Evolutionary conservation across 2,113 vertebrate genomes (phyloP).

Genomic region (Isichthys henryi): DNA sequence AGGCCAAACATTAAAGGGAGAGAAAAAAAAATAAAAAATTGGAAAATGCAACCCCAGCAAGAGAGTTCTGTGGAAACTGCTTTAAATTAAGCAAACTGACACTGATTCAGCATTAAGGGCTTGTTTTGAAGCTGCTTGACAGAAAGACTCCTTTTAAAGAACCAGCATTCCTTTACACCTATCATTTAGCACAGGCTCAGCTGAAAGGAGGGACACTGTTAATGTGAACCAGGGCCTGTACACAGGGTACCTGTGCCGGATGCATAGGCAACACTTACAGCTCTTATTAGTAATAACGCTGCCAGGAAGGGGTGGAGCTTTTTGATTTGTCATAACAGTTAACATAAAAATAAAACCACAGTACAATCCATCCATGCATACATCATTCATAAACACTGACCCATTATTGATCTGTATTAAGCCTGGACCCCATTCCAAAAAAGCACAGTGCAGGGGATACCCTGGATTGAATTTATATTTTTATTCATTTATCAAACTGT

Average conservation of each 20-base stretch:
- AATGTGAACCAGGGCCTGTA: not conserved
- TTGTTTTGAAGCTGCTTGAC: not conserved
- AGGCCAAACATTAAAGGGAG: slow-evolving; percentile 20
- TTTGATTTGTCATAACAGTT: not conserved
- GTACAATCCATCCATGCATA: not conserved
- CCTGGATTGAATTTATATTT: not conserved
- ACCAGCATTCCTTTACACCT: not conserved
- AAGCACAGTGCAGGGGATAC: not conserved
- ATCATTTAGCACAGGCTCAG: not conserved
- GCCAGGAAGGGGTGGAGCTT: not conserved
- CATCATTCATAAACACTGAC: not conserved
- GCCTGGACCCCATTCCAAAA: not conserved
- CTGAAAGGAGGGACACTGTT: not conserved
- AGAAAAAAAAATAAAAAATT: slow-evolving; percentile 13
- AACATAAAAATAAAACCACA: not conserved
- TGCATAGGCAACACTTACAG: not conserved
- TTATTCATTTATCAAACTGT: not conserved
- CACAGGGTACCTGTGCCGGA: not conserved
- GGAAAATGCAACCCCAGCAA: not conserved
- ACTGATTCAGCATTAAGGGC: not conserved
- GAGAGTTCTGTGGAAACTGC: not conserved
- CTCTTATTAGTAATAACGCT: not conserved
- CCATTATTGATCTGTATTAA: not conserved
- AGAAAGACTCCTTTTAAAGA: not conserved
- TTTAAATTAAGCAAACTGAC: slow-evolving; percentile 1